Evolutionary conservation across 1,140 invertebrate genomes (phyloP), one percentile per base, ranked within the genome.

Genomic region (Saccostrea glomerata): DNA sequence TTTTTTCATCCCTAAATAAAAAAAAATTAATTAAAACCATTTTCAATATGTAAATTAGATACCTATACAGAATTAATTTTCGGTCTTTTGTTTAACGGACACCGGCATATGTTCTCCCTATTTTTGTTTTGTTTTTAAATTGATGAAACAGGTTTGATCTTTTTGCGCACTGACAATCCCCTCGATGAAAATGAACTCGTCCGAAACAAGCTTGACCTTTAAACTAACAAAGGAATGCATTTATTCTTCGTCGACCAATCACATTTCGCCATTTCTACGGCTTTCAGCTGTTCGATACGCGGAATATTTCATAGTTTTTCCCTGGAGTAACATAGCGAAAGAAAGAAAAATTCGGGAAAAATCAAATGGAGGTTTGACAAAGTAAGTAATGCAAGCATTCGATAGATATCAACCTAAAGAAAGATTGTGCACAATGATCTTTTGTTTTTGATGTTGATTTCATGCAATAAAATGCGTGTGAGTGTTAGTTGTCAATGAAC

Each of bases 301-400:
- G 70, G 70, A 77, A 77, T 77, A 77, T 77, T 77, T 77, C 70
- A 77, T 77, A 77, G 70, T 77, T 77, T 77, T 77, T 13, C 70
- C 70, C 70, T 77, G 70, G 70, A 77, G 70, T 77, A 77, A 77
- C 70, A 55, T 17, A 20, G 47, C 47, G 40, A 84, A 84, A 84
- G 36, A 84, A 84, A 84, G 82, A 84, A 84, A 84, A 84, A 84
- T 20, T 84, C 82, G 47, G 82, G 82, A 84, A 84, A 84, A 84
- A 84, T 84, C 40, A 56, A 36, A 47, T 55, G 55, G 30, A 84
- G 40, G 47, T 13, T 84, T 55, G 55, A 20, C 30, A 55, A 23
- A 54, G 47, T 54, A 84, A 84, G 55, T 84, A 25, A 84, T 23
- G 17, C 17, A 55, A 40, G 40, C 12, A 30, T 84, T 55, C 20